phyloP scores from a whole-genome alignment of 2,113 vertebrate genomes.

The Phyllostomus hastatus region DNA sequence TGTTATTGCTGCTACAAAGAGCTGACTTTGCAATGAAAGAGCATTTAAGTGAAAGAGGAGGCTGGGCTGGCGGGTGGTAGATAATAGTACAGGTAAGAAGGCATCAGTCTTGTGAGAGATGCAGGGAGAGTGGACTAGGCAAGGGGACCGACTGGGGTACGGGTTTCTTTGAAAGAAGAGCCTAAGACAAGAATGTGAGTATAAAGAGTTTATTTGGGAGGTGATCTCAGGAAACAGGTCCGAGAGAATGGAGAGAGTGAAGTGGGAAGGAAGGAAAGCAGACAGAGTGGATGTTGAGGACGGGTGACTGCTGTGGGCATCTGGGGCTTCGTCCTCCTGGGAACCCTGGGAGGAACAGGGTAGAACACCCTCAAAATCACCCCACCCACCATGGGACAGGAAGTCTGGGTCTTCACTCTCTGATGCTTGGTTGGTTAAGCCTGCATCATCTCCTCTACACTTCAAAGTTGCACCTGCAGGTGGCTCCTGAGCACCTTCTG shows the following conservation, averaged over 20 bases:
- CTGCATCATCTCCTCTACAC: background rate
- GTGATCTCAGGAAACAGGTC: background rate
- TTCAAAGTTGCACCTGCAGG: background rate
- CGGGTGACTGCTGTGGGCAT: background rate
- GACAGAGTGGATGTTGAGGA: background rate
- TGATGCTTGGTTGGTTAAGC: background rate
- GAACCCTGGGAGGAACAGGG: background rate
- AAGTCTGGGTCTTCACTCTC: background rate
- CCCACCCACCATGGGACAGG: fast-evolving
- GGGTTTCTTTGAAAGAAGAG: background rate
- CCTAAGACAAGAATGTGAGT: background rate
- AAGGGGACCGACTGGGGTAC: background rate
- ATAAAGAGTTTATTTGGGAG: background rate
- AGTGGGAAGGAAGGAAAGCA: background rate
- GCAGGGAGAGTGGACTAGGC: background rate
- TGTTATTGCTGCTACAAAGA: background rate
- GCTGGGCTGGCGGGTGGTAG: background rate
- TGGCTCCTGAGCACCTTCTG: background rate
- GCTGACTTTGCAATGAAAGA: background rate
- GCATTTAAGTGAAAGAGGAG: background rate
- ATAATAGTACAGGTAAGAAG: background rate
- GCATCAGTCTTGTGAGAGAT: background rate
- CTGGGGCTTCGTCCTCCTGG: background rate
- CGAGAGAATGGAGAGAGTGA: background rate
- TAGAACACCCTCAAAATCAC: background rate